phyloP scores from a whole-genome alignment of 2,113 vertebrate genomes.

The Platichthys flesus region DNA sequence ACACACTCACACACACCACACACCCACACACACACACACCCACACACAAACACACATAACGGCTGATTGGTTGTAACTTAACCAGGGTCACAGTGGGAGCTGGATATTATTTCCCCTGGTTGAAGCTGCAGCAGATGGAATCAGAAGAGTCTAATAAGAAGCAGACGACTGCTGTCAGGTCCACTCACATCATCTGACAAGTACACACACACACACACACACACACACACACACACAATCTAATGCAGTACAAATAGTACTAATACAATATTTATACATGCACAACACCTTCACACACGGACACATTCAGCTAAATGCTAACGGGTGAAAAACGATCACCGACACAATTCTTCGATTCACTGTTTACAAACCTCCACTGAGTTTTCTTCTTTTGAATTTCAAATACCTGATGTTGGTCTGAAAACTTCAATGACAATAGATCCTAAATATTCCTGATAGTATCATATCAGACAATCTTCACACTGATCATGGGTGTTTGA shows the following conservation, averaged over 20 bases:
- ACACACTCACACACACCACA: not conserved
- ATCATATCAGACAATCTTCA: no score
- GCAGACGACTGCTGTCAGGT: constrained; percentile 33
- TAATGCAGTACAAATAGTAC: no score
- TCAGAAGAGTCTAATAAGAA: constrained; percentile 28
- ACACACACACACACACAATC: no score
- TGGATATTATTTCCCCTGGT: not conserved
- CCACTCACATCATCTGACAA: constrained; percentile 14
- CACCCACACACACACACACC: not conserved
- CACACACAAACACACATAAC: not conserved
- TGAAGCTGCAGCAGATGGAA: constrained; percentile 14
- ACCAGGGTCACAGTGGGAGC: constrained; percentile 21
- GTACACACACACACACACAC: not conserved
- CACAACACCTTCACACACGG: not conserved
- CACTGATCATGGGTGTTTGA: no score
- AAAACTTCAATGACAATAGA: no score
- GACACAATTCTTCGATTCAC: no score
- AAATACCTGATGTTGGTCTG: no score
- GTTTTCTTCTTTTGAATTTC: no score
- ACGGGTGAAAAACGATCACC: not conserved
- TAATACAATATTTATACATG: not conserved
- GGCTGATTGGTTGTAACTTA: constrained; percentile 23
- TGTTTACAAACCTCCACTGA: no score
- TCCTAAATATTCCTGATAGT: no score
- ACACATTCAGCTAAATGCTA: not conserved